Base-by-base conservation (phyloP, 2,113 vertebrate species). In the Malurus melanocephalus region DNA sequence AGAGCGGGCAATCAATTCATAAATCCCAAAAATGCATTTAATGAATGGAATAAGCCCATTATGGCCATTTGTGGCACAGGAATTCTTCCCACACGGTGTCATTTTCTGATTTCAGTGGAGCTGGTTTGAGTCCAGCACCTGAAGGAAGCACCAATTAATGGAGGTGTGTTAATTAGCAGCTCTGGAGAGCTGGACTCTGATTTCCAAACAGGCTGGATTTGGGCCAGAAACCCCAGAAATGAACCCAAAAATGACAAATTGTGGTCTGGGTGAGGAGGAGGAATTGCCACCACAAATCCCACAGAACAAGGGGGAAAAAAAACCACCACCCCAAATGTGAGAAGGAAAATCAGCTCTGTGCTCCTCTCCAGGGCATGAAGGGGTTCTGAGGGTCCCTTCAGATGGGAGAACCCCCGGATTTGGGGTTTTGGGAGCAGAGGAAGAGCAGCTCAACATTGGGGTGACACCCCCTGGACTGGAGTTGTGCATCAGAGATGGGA, bases 61-160 rank as follows among this genome's bases (percentile, higher is more conserved):
- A 2, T 6, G 64, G 67, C 55, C 64, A 20, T 52, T 14, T 21
- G 65, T 38, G 87, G 73, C 84, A 42, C 87, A 38, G 43, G 38
- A 30, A 30, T 5, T 10, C 22, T 33, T 45, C 72, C 51, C 3
- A 13, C 9, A 4, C 2, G 1, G 13, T 8, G 35, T 33, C 3
- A 1, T 16, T 35, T 13, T 28, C 45, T 55, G 6, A 7, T 35
- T 73, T 30, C 64, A 45, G 27, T 60, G 1, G 18, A 72, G 45
- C 42, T 49, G 38, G 17, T n/a, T 23, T 2, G 18, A 67, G 40
- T 38, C 43, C 8, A 27, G 15, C 22, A 23, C 35, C 43, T n/a
- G 16, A 27, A 18, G 33, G 40, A 65, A 60, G 33, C 9, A 48
- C 22, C 56, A 73, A 6, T 66, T 65, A 52, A 16, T 4, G 42